Base-by-base conservation (phyloP, 1,140 invertebrate genomes). In the Apis florea region DNA sequence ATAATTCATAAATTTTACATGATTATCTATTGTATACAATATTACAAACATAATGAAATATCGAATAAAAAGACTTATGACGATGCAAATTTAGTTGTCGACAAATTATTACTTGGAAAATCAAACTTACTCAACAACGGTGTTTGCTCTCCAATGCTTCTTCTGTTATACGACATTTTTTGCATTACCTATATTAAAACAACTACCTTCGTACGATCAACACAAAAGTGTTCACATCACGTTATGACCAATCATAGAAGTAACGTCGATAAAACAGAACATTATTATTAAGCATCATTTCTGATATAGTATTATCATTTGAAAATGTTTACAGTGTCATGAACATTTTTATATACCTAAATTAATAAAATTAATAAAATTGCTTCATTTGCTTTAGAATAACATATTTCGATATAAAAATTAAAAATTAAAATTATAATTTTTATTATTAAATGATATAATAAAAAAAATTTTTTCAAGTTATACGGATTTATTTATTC, bases 111-210 rank as follows among this genome's bases (percentile, higher is more conserved):
- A 56, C 17, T n/a, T 58, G 1, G 17, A 0, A 8, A 54, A 21
- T 24, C 31, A n/a, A 59, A 88, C 88, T 89, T 77, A 89, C 88
- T 86, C 26, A 88, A 69, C 13, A 89, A 76, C 8, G 88, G 77
- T 11, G 77, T 88, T n/a, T 53, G 61, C 77, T 89, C 88, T 1
- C 24, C 40, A 24, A 78, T 12, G 9, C 9, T 70, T 51, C 56
- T 5, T 67, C 21, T 58, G 21, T 15, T 53, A 56, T 70, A 58
- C 21, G 64, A 58, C 85, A 87, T 86, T 70, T n/a, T 73, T 59
- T 58, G 47, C 54, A 76, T 68, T 68, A 76, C 61, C 24, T 31
- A 40, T 58, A 47, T 61, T 21, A 24, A 68, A 31, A 11, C 40
- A n/a, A n/a, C 19, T 31, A 58, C 12, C 12, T 64, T 49, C 47